Percentiles rank a stretch among this genome's conserved stretches.
Evolutionary conservation across 1,140 invertebrate species (phyloP).

Genomic region (Trachymyrmex cornetzi): DNA sequence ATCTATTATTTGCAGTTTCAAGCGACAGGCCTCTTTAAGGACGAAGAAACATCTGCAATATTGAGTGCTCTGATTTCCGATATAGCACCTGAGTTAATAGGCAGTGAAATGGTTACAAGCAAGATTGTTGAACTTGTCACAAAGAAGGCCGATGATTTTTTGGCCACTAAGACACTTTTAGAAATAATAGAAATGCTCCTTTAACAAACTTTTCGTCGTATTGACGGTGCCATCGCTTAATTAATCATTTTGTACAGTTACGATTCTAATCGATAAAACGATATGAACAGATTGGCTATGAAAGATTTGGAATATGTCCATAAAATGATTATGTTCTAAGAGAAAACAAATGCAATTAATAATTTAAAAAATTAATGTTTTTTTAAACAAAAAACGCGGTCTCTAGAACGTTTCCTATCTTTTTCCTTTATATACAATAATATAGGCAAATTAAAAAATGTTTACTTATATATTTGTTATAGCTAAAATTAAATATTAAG

Average conservation of each 20-base stretch:
- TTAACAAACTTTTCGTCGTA: background rate
- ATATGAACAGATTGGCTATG: background rate
- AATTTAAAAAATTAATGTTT: background rate
- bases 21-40: slow-evolving; percentile 66
- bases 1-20: slow-evolving; percentile 57
- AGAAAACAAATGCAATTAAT: background rate
- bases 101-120: background rate
- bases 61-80: slow-evolving; percentile 63
- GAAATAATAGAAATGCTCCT: background rate
- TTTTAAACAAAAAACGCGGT: background rate
- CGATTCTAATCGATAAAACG: background rate
- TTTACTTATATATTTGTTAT: too few species aligned
- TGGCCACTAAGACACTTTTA: background rate
- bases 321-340: background rate
- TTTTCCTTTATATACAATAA: background rate
- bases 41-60: slow-evolving; percentile 59
- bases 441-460: too few species aligned
- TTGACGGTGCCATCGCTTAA: background rate
- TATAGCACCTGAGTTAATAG: slow-evolving; percentile 61
- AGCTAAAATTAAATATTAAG: background rate
- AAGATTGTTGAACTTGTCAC: background rate
- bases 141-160: background rate
- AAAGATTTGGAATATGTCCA: background rate
- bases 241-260: background rate
- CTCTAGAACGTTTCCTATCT: background rate